These are phyloP conservation scores for Drosophila chauvacae DNA, from an alignment of 1,140 invertebrate species.

Conservation along the genomic window DNA sequence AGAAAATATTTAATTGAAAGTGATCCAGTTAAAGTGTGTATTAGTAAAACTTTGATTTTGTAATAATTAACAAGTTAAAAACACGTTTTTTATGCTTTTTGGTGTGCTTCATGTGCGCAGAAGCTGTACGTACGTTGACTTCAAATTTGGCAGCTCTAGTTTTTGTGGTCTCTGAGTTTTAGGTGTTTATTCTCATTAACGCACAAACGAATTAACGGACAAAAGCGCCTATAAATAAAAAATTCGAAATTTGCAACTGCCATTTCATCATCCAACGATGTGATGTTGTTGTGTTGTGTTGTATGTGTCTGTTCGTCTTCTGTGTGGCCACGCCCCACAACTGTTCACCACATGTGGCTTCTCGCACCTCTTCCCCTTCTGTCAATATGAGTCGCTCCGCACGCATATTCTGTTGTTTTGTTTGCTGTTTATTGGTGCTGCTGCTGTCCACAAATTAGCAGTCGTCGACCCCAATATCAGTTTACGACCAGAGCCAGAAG, in stretches of 20 bases:
- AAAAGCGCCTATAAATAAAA: not conserved
- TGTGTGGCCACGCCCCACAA: constrained; percentile 65
- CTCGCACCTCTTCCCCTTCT: constrained; percentile 3
- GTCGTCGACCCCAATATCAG: constrained; percentile 82
- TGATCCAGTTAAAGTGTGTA: not conserved
- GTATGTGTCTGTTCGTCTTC: not conserved
- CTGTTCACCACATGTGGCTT: constrained; percentile 59
- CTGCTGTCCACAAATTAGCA: constrained; percentile 77
- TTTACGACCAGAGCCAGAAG: constrained; percentile 62
- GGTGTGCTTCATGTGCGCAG: no score
- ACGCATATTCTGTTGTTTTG: constrained; percentile 47
- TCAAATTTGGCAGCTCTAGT: not conserved
- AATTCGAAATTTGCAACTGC: constrained; percentile 8
- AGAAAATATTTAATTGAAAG: constrained; percentile 3
- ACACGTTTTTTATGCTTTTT: no score
- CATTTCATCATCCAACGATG: constrained; percentile 17
- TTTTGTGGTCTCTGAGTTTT: not conserved
- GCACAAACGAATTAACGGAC: not conserved
- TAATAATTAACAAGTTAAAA: no score
- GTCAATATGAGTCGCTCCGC: constrained; percentile 48
- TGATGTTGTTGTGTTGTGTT: not conserved
- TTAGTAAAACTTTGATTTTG: not conserved
- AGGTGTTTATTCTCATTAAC: not conserved
- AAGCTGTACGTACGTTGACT: no score
- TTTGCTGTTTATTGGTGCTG: constrained; percentile 24